Conservation (phyloP, 1,140 invertebrate species). For the Eupristina koningsbergeri region DNA sequence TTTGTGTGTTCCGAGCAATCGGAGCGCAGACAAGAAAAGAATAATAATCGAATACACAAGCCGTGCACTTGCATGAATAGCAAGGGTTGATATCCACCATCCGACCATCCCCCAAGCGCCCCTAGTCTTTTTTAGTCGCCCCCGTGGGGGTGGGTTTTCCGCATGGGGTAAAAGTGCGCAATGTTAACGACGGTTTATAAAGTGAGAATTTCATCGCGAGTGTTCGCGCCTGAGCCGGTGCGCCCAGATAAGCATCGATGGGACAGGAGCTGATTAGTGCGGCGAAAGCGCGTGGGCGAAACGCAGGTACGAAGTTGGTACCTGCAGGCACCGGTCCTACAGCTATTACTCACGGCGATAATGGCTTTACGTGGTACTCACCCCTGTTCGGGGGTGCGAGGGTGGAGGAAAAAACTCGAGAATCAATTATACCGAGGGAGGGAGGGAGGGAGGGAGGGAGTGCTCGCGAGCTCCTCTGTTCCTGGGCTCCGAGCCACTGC, state of each 20-base stretch:
- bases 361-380: constrained; percentile 31
- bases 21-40: neutral
- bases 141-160: too few species aligned
- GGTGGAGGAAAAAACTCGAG: neutral
- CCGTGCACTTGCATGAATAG: neutral
- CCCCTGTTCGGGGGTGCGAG: neutral
- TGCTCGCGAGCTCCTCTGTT: neutral
- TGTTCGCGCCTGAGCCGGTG: neutral
- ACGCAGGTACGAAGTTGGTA: constrained; percentile 39
- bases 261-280: constrained; percentile 68
- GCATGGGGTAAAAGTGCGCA: constrained; percentile 46
- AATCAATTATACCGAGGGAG: constrained; percentile 14
- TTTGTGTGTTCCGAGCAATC: neutral
- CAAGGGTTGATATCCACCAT: too few species aligned
- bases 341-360: constrained; percentile 42
- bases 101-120: neutral
- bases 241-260: constrained; percentile 34
- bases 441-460: neutral
- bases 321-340: constrained; percentile 24
- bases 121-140: neutral
- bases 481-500: neutral
- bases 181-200: constrained; percentile 47
- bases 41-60: neutral
- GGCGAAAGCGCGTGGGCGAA: constrained; percentile 57
- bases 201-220: constrained; percentile 63